Base-by-base conservation (phyloP, 1,140 invertebrate genomes). In the Drosophila serrata region DNA sequence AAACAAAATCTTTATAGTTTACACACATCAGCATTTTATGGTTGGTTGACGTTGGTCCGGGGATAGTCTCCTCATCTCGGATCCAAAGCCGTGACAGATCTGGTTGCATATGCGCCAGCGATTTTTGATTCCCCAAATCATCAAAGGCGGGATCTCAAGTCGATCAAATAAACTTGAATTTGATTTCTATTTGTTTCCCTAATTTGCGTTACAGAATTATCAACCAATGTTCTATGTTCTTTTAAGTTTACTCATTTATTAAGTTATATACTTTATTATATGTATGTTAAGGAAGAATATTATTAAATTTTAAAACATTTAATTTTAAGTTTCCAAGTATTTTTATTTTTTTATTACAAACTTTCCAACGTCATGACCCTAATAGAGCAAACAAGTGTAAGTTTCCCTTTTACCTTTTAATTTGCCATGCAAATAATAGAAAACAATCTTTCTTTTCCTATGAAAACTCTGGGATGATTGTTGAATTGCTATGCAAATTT, bases 401-500 rank as follows among this genome's bases (percentile, higher is more conserved):
- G 43, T 78, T 77, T 62, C 51, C 22, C 40, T 57, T 55, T 35
- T 31, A 29, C 46, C 12, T 49, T 49, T 65, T 56, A 59, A 81
- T 65, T 81, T 42, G 79, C 69, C 57, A 61, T 49, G 69, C 57
- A 62, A 69, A 62, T 53, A 67, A 70, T 43, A 43, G 33, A 70
- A 70, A 70, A 68, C 33, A 40, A 31, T 35, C 31, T 55, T 51
- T 63, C 56, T 27, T 65, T 53, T 31, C 15, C 22, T 15, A 27
- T 31, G n/a, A 15, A 37, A 24, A 35, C 48, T 51, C 37, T 43
- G 15, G 22, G 19, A 64, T 69, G 37, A 70, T 31, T 57, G n/a
- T 39, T 62, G 58, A 79, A 79, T 62, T 55, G 59, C 64, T 84
- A 84, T 84, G 81, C 62, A 68, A 84, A 84, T 84, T 79, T 81